These are phyloP conservation scores for Hemicordylus capensis DNA, from an alignment of 2,113 vertebrate species.

Conservation along the genomic window DNA sequence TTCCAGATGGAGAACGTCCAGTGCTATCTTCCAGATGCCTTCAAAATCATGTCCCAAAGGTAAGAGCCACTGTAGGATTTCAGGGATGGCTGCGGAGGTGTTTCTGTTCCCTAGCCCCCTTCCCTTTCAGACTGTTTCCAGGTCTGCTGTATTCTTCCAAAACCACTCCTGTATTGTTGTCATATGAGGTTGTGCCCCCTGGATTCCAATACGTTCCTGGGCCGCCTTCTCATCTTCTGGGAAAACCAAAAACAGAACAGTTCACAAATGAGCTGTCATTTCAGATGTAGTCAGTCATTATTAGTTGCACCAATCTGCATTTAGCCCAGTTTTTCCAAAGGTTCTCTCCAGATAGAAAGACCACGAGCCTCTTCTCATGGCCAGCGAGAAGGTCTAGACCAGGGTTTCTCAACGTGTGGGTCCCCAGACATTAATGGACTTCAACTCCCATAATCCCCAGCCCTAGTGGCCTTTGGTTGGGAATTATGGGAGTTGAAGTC, in stretches of 20 bases:
- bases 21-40: constrained; percentile 91
- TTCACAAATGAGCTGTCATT: background rate
- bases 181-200: background rate
- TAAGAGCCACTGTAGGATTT: constrained; percentile 47
- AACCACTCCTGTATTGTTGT: background rate
- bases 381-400: no score
- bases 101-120: background rate
- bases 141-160: background rate
- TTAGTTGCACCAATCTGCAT: background rate
- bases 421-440: no score
- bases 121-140: background rate
- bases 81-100: no score
- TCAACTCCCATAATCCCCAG: no score
- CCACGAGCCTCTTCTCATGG: no score
- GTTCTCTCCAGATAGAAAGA: background rate
- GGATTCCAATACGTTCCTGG: background rate
- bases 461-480: no score
- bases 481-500: no score
- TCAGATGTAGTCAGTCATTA: background rate
- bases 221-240: background rate
- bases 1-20: constrained; percentile 97
- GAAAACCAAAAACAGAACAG: background rate
- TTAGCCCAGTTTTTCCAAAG: background rate
- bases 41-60: constrained; percentile 96
- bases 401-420: no score